Evolutionary conservation across 2,113 vertebrate genomes (phyloP).

Genomic region (Cyphomyrus plagiostoma): DNA sequence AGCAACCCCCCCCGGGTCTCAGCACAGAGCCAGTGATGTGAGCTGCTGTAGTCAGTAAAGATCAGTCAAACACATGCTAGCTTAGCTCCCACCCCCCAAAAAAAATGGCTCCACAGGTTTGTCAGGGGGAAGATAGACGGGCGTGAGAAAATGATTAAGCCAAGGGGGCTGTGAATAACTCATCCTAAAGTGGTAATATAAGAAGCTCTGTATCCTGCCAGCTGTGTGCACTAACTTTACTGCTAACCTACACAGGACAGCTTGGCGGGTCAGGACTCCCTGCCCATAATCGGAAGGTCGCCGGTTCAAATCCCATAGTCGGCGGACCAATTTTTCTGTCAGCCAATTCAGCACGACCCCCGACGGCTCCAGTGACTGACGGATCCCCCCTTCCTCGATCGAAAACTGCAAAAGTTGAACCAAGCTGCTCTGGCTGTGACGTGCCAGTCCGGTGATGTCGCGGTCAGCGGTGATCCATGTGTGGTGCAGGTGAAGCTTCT

Average conservation of each 20-base stretch:
- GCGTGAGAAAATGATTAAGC: neutral
- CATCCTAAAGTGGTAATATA: conserved; percentile 3
- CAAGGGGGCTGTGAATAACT: neutral
- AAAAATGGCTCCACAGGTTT: neutral
- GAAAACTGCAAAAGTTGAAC: neutral
- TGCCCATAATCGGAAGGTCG: neutral
- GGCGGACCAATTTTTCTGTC: neutral
- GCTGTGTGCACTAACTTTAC: neutral
- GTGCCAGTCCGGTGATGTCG: too few species aligned
- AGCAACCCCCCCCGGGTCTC: neutral
- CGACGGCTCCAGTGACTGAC: neutral
- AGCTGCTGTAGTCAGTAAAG: neutral
- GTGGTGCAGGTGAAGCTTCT: neutral
- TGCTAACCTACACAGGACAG: neutral
- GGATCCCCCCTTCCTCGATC: neutral
- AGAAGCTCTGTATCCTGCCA: neutral
- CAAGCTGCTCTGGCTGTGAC: neutral
- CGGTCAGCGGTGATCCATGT: neutral
- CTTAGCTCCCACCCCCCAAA: neutral
- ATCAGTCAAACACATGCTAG: neutral
- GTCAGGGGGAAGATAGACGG: neutral
- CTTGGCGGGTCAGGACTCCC: neutral
- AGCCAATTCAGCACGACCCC: neutral
- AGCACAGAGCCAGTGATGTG: neutral
- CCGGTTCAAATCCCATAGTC: neutral